These are phyloP conservation scores for Trachelus troglodyta DNA, from an alignment of 2,888 invertebrate species.

Conservation along the genomic window DNA sequence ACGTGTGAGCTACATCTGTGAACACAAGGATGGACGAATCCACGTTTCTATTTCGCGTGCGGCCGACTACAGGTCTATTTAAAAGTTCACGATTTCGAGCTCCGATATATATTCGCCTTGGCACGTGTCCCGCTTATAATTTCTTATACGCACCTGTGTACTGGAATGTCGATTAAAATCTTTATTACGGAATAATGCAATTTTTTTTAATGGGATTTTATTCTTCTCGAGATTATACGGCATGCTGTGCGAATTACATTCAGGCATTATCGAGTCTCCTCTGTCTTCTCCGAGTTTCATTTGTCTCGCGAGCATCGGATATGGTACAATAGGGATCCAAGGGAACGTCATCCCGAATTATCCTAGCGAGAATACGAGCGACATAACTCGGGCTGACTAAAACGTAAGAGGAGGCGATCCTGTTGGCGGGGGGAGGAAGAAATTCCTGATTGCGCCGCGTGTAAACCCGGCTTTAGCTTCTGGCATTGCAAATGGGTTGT, in stretches of 20 bases:
- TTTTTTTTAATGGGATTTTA: background rate
- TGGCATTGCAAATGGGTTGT: background rate
- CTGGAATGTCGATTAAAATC: background rate
- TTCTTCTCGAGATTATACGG: background rate
- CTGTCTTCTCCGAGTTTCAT: background rate
- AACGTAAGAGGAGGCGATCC: background rate
- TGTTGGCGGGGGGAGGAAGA: background rate
- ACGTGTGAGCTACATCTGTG: background rate
- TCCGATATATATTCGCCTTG: background rate
- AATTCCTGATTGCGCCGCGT: background rate
- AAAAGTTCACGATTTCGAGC: background rate
- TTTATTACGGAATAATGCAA: background rate
- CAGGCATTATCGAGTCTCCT: background rate
- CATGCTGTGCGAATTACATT: background rate
- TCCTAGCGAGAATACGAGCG: background rate
- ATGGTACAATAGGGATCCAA: background rate
- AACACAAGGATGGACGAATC: background rate
- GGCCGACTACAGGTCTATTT: background rate
- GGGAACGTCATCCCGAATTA: background rate
- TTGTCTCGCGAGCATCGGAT: background rate
- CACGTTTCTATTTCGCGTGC: background rate
- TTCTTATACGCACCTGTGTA: background rate
- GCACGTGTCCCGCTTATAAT: background rate
- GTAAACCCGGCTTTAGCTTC: background rate
- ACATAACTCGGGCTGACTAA: background rate